Evolutionary conservation across 2,113 vertebrate species (phyloP).

Genomic region (Hucho hucho): DNA sequence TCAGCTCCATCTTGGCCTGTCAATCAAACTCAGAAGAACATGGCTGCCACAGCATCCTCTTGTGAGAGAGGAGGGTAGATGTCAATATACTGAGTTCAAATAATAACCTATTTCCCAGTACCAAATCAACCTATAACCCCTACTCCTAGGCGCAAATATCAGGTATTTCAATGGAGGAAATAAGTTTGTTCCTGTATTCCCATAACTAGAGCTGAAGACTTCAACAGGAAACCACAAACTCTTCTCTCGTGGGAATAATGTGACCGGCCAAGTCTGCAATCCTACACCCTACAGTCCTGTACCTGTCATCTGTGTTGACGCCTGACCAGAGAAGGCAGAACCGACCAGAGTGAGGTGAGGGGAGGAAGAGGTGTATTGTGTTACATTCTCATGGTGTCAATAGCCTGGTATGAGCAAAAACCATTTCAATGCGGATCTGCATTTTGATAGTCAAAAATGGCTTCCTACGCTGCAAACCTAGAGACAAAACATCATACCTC

Average conservation of each 20-base stretch:
- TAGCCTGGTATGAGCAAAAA: background rate
- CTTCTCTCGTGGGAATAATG: background rate
- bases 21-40: slow-evolving; percentile 22
- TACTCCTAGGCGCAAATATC: no score
- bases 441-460: background rate
- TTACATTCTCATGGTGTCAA: background rate
- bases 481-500: background rate
- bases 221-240: background rate
- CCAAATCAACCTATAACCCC: no score
- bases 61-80: slow-evolving; percentile 35
- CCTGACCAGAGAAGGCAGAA: background rate
- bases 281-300: background rate
- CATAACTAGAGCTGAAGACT: slow-evolving; percentile 16
- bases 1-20: slow-evolving; percentile 83
- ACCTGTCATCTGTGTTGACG: background rate
- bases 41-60: background rate
- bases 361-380: background rate
- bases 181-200: no score
- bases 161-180: no score
- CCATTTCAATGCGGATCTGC: background rate
- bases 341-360: background rate
- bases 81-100: slow-evolving; percentile 8
- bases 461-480: background rate
- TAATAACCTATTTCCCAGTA: no score
- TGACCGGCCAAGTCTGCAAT: background rate